These are phyloP conservation scores for Piscicola geometra DNA, from an alignment of 2,888 invertebrate genomes.

Conservation along the genomic window DNA sequence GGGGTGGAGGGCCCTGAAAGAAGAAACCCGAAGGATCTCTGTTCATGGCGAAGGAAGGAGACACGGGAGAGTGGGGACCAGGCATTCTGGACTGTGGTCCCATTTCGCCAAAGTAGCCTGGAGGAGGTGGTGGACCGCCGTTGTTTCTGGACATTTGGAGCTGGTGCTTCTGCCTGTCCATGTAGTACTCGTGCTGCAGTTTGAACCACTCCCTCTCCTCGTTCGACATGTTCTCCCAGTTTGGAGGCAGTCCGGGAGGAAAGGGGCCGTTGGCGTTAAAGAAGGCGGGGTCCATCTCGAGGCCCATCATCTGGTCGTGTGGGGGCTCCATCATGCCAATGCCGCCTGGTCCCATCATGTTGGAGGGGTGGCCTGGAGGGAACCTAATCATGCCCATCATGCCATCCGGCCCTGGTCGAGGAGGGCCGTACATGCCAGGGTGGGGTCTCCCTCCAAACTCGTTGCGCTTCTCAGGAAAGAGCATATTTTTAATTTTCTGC, in stretches of 20 bases:
- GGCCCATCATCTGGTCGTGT: slow-evolving; percentile 52
- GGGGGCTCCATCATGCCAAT: slow-evolving; percentile 54
- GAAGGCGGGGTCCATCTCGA: slow-evolving; percentile 44
- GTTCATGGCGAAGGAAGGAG: slow-evolving; percentile 47
- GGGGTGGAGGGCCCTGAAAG: slow-evolving; percentile 35
- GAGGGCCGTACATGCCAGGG: slow-evolving; percentile 32
- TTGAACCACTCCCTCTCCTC: slow-evolving; percentile 85
- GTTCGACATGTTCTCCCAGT: slow-evolving; percentile 53
- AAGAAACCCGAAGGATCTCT: slow-evolving; percentile 40
- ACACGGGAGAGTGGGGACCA: slow-evolving; percentile 50
- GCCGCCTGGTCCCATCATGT: slow-evolving; percentile 41
- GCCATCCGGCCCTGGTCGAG: slow-evolving; percentile 31
- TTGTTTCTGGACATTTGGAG: slow-evolving; percentile 45
- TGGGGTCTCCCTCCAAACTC: slow-evolving; percentile 25
- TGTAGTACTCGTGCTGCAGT: slow-evolving; percentile 70
- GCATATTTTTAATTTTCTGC: slow-evolving; percentile 83
- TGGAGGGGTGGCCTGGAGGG: slow-evolving; percentile 43
- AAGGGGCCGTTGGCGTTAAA: slow-evolving; percentile 17
- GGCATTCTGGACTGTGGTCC: slow-evolving; percentile 38
- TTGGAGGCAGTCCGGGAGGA: slow-evolving; percentile 44
- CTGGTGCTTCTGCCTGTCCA: slow-evolving; percentile 46
- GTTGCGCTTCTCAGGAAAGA: slow-evolving; percentile 70
- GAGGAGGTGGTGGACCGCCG: slow-evolving; percentile 48
- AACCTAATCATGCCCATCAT: slow-evolving; percentile 44
- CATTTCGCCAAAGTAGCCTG: slow-evolving; percentile 26